Percentiles rank a stretch among this genome's conserved stretches.
phyloP scores from a whole-genome alignment of 2,113 vertebrate genomes.

The Pseudorhombus dupliciocellatus region DNA sequence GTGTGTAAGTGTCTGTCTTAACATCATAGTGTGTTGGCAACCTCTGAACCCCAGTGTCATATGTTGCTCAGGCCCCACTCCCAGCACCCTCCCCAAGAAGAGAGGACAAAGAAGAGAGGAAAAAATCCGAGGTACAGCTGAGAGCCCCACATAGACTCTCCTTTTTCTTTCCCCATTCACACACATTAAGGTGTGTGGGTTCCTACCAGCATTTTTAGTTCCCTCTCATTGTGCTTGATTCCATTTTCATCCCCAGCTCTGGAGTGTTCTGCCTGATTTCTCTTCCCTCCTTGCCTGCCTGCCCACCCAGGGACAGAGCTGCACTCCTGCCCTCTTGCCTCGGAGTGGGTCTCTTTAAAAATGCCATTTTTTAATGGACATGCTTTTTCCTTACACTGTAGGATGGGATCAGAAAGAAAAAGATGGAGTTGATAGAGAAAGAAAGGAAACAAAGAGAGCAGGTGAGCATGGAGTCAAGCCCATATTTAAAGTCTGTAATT shows the following conservation, averaged over 20 bases:
- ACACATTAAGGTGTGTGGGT: constrained; percentile 15
- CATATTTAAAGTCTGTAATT: not conserved
- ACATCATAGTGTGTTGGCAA: constrained; percentile 35
- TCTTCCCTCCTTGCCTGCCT: constrained; percentile 39
- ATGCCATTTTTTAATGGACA: constrained; percentile 1
- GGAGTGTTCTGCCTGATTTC: constrained; percentile 16
- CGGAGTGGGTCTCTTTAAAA: not conserved
- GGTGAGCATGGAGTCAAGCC: constrained; percentile 69
- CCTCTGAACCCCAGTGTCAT: constrained; percentile 85
- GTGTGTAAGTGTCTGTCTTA: constrained; percentile 43
- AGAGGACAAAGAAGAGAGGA: constrained; percentile 88
- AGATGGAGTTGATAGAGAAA: constrained; percentile 86
- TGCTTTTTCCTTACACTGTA: constrained; percentile 71
- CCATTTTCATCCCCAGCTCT: not conserved
- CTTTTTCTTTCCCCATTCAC: constrained; percentile 13
- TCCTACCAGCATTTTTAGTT: constrained; percentile 21
- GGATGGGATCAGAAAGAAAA: constrained; percentile 88
- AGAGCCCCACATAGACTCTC: constrained; percentile 49
- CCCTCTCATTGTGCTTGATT: constrained; percentile 21
- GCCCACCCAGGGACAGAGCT: constrained; percentile 34
- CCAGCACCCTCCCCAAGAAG: constrained; percentile 84
- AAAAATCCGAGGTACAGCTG: constrained; percentile 88
- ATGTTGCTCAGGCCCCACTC: constrained; percentile 86
- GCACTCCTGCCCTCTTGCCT: constrained; percentile 17
- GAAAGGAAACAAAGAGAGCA: constrained; percentile 91